A percentile compares a stretch with the other conserved stretches of the same genome.
Conservation (phyloP, 92 coral and sea anemone genomes). For the Epizoanthus ramosus region DNA sequence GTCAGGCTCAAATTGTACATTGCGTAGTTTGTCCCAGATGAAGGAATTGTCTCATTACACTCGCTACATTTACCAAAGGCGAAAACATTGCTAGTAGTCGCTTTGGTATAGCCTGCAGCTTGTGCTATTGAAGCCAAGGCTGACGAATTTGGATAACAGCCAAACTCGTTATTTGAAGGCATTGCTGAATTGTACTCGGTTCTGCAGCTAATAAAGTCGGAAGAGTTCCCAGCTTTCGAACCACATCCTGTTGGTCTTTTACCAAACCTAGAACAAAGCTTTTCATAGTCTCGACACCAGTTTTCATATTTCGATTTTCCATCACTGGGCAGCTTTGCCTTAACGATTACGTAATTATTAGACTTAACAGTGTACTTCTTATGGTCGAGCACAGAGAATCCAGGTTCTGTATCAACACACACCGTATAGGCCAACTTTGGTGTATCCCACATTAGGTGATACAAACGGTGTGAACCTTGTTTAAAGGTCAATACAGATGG, state of each 20-base stretch:
- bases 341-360: conserved; percentile 17
- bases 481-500: not conserved
- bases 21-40: conserved; percentile 30
- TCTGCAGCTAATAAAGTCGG: conserved; percentile 15
- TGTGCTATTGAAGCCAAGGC: conserved; percentile 33
- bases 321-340: conserved; percentile 23
- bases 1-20: conserved; percentile 41
- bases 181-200: conserved; percentile 44
- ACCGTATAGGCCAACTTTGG: not conserved
- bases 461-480: too few species aligned
- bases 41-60: conserved; percentile 42
- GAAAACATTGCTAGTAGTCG: conserved; percentile 36
- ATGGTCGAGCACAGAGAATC: conserved; percentile 18
- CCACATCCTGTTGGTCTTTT: conserved; percentile 58
- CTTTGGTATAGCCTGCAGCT: conserved; percentile 47
- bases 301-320: conserved; percentile 34
- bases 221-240: not conserved
- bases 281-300: conserved; percentile 71
- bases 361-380: not conserved
- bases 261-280: conserved; percentile 49
- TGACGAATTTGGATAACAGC: conserved; percentile 7
- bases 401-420: conserved; percentile 29
- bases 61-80: conserved; percentile 43
- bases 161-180: conserved; percentile 7
- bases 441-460: too few species aligned